Evolutionary conservation across 2,888 invertebrate species (phyloP), one percentile per base, ranked within the genome.

Genomic region (Dynastes grantii): DNA sequence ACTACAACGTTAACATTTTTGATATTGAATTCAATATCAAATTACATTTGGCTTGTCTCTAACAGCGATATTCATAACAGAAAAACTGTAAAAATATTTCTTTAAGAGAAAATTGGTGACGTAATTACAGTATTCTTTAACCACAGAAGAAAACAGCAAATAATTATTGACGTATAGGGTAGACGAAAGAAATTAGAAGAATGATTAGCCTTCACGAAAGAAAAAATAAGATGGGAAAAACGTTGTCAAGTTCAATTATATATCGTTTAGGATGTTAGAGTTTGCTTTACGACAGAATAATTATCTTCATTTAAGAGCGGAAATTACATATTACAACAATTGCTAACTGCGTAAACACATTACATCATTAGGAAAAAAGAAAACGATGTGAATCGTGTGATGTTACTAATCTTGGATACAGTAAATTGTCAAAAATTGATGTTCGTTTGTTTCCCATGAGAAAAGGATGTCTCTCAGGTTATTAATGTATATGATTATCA

Each of bases 201-300:
- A 37, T n/a, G 22, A 16, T 13, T 40, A 71, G 58, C 37, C 55
- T 55, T 22, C 55, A n/a, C 61, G n/a, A 71, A 71, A 53, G 16
- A 37, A 73, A 73, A 40, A 22, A 11, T 40, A 22, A 16, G 13
- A 61, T 58, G 58, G 55, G 40, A 58, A 73, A 61, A 61, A 73
- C 40, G 73, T 58, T 40, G 53, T 32, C 64, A 53, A 76, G 45
- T 32, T n/a, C 77, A 79, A 79, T 79, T 79, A 79, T 79, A 77
- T 73, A 77, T 40, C 79, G 77, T 73, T 79, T 77, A 75, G 58
- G 68, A 77, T 37, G 55, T 49, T 53, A 37, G 51, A 49, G 73
- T 51, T 73, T 58, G 53, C 61, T 58, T 75, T 79, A 77, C 75
- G 79, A 55, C 75, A 75, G 77, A 79, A 77, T 79, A 77, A 79